Conservation (phyloP, 2,888 invertebrate genomes). For the Andricus curvator region DNA sequence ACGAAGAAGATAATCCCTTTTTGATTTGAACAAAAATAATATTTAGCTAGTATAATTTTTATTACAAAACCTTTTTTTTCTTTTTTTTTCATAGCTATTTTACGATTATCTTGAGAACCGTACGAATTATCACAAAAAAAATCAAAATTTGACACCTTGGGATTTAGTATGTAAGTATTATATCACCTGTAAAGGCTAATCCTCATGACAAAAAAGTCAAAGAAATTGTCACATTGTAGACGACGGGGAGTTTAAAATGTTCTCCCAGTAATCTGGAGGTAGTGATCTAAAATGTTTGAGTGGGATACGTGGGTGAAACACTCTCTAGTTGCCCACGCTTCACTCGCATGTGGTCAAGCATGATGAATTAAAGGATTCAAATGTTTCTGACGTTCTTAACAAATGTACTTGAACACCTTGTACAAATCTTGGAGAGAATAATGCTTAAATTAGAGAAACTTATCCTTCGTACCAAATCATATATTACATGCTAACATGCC, state of each 20-base stretch:
- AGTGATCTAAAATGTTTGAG: slow-evolving; percentile 49
- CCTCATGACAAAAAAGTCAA: background rate
- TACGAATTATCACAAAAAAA: too few relatives aligned
- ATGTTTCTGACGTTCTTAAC: slow-evolving; percentile 44
- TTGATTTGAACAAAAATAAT: too few relatives aligned
- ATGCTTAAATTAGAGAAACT: slow-evolving; percentile 25
- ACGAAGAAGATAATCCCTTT: too few relatives aligned
- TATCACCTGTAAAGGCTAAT: background rate
- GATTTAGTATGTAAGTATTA: too few relatives aligned
- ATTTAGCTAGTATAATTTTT: too few relatives aligned
- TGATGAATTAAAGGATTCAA: slow-evolving; percentile 48
- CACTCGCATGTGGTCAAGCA: slow-evolving; percentile 43
- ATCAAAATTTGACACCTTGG: too few relatives aligned
- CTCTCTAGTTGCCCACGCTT: slow-evolving; percentile 49
- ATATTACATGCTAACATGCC: background rate
- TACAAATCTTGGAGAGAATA: slow-evolving; percentile 2
- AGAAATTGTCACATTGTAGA: background rate
- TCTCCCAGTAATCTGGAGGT: slow-evolving; percentile 37
- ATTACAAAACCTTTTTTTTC: too few relatives aligned
- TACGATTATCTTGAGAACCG: too few relatives aligned
- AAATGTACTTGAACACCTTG: slow-evolving; percentile 41
- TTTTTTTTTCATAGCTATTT: too few relatives aligned
- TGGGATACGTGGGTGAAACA: slow-evolving; percentile 48
- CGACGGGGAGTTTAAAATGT: slow-evolving; percentile 19
- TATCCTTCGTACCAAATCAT: slow-evolving; percentile 8